Evolutionary conservation across 2,797 vertebrate species (phyloP), one percentile per base, ranked within the genome.

Genomic region (Chromobotia macracanthus): DNA sequence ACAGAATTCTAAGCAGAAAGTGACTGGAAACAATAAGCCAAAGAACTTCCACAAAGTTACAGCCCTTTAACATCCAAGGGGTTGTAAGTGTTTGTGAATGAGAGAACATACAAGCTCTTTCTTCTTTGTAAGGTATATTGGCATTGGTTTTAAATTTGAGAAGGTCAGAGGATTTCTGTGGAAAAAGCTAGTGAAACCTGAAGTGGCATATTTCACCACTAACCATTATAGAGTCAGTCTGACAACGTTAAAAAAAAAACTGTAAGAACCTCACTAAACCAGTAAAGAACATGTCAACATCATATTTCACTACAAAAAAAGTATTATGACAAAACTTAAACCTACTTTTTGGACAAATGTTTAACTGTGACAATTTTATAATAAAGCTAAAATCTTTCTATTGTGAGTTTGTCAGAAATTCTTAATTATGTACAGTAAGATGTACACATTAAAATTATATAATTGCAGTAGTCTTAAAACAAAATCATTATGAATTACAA

Each of bases 141-240:
- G 74, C 77, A 2, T 31, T 81, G 21, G 9, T 8, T 41, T 66
- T 19, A 74, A 72, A 81, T 38, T 56, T 56, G 72, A 71, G 73
- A 75, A 80, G 79, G 71, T 69, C 72, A 69, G n/a, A 69, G 72
- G 55, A 75, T 68, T 76, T 80, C 35, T 3, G n/a, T 69, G 51
- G 56, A 82, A 82, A 61, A 46, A 77, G 44, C 44, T 44, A 48
- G 61, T 19, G 41, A 82, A 75, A 82, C 12, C 58, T n/a, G 21
- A 72, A 16, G 55, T 51, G 19, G 68, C 41, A 46, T 58, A 21
- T 67, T 66, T 58, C 28, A 50, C 41, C 19, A 61, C 41, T 13
- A 15, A 44, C 25, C 7, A 44, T 11, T 7, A 66, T 19, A 55
- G 44, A 55, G 50, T 28, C 41, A 76, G 31, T 44, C 55, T 56